phyloP scores from a whole-genome alignment of 1,140 invertebrate species.

The Leguminivora glycinivorella region DNA sequence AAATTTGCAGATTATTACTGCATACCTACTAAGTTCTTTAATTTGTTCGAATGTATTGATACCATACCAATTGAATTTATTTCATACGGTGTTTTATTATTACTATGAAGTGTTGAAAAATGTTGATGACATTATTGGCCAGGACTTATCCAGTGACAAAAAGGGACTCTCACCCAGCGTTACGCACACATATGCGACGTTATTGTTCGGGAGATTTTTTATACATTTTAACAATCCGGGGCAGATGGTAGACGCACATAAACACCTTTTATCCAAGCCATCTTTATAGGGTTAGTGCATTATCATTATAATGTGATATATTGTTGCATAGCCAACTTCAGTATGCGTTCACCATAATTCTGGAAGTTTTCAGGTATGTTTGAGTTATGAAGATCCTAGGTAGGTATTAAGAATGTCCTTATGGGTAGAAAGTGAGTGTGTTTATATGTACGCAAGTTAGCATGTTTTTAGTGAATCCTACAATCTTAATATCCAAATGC shows the following conservation, averaged over 20 bases:
- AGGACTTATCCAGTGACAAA: constrained; percentile 35
- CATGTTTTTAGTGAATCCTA: no score
- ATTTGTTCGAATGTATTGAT: background rate
- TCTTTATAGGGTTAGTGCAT: constrained; percentile 69
- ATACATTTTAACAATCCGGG: constrained; percentile 73
- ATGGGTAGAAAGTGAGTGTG: no score
- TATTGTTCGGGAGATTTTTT: constrained; percentile 64
- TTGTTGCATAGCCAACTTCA: constrained; percentile 43
- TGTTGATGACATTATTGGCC: constrained; percentile 29
- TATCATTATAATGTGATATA: constrained; percentile 51
- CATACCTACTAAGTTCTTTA: no score
- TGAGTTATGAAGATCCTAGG: no score
- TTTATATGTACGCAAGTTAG: no score
- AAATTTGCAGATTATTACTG: no score
- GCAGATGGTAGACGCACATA: constrained; percentile 70
- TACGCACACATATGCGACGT: constrained; percentile 45
- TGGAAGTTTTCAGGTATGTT: no score
- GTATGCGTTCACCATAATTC: background rate
- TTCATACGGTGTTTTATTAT: background rate
- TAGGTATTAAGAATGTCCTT: no score
- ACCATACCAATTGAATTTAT: background rate
- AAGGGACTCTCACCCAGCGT: constrained; percentile 37
- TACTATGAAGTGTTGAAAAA: constrained; percentile 27
- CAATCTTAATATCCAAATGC: no score
- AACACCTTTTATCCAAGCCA: constrained; percentile 67